Evolutionary conservation across 2,797 vertebrate species (phyloP), one percentile per base, ranked within the genome.

Genomic region (Arctocebus calabarensis): DNA sequence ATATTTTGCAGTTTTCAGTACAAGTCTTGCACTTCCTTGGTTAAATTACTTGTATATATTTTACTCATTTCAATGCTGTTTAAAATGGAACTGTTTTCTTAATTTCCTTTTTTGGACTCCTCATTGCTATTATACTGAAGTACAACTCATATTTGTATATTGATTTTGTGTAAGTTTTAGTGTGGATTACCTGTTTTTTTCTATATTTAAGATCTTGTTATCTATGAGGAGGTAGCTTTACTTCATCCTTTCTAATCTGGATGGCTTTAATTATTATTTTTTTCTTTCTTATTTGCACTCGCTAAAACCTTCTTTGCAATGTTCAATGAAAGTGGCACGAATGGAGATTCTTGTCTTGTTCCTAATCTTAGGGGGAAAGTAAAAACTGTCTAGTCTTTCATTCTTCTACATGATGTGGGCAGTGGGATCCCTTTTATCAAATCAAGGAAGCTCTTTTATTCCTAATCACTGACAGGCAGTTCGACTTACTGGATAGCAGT

Each of bases 31-130:
- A 32, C 17, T 79, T 84, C 45, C 34, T 84, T 90, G 25, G 9
- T 88, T 87, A 77, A 57, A n/a, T 64, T 70, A 48, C 2, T 83
- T 90, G 23, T 57, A 13, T 23, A 11, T 75, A 79, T 68, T 90
- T 75, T 87, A 37, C 70, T 95, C 20, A 57, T 73, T 78, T 81
- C 43, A 32, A 27, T 82, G 20, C 52, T 84, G 12, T 90, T 88
- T 95, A 74, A 74, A 61, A 61, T 64, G 74, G 37, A 75, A 43
- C 84, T 48, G 5, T 45, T 95, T 85, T 82, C 45, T 75, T 81
- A 66, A 82, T 86, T 68, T 93, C 0, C 29, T 55, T 90, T 90
- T 89, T 73, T 22, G 29, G 25, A 71, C 71, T 92, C 74, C 84
- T 82, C 25, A 57, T 74, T 87, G 16, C 78, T 64, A 20, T 2